Evolutionary conservation across 2,113 vertebrate species (phyloP).

Genomic region (Brachyhypopomus occidentalis): DNA sequence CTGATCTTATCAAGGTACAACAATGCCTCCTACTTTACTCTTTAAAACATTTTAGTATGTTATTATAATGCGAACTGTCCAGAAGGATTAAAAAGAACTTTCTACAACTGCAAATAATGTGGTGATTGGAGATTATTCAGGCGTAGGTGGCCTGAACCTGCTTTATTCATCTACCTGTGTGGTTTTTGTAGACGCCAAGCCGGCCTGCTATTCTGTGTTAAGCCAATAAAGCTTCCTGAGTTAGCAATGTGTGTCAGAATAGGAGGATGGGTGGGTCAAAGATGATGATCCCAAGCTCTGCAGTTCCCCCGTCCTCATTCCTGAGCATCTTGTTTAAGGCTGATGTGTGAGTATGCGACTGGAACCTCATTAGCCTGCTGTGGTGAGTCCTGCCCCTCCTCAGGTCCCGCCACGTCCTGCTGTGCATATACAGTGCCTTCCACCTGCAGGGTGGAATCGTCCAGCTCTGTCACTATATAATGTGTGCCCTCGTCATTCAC

Average conservation of each 20-base stretch:
- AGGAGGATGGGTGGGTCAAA: background rate
- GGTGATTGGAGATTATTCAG: too few relatives aligned
- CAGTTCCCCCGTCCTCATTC: background rate
- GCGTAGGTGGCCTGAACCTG: background rate
- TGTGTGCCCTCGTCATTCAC: slow-evolving; percentile 93
- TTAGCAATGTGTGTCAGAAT: background rate
- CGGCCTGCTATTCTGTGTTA: background rate
- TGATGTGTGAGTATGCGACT: slow-evolving; percentile 49
- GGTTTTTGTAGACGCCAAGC: background rate
- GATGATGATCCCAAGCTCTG: background rate
- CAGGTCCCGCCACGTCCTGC: slow-evolving; percentile 59
- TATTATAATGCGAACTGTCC: background rate
- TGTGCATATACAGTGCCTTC: slow-evolving; percentile 77
- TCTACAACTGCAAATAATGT: too few relatives aligned
- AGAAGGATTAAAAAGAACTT: background rate
- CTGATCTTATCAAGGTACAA: background rate
- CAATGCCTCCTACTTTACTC: background rate
- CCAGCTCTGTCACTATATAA: slow-evolving; percentile 94
- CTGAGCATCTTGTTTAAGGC: slow-evolving; percentile 36
- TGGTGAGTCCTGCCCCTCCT: slow-evolving; percentile 50
- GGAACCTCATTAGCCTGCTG: slow-evolving; percentile 2
- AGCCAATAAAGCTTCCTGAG: background rate
- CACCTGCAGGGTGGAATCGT: slow-evolving; percentile 79
- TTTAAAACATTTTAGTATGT: background rate
- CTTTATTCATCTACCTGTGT: background rate